Base-by-base conservation (phyloP, 2,797 vertebrate genomes). In the Luscinia megarhynchos region DNA sequence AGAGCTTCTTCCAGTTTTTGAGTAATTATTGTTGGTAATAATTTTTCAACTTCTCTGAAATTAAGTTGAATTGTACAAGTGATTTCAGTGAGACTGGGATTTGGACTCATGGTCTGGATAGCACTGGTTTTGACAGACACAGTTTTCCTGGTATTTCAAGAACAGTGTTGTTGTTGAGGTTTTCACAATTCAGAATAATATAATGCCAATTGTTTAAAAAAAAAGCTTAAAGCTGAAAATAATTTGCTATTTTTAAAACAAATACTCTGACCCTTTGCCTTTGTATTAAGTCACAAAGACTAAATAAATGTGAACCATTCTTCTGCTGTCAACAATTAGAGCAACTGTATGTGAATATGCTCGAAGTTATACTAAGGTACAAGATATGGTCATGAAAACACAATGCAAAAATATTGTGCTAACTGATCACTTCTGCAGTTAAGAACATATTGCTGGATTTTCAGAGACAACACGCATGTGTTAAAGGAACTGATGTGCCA, bases 181-280 rank as follows among this genome's bases (percentile, higher is more conserved):
- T 93, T 87, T 85, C 63, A 83, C 46, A 68, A 11, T 69, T 70
- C n/a, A 36, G 75, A 89, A 91, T 63, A 89, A 89, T 32, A 30
- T 12, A 84, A 81, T 64, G 62, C 51, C 64, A 64, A 48, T 16
- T 68, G 51, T 34, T 87, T 70, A 11, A 78, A 86, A 57, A 57
- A 80, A 57, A 80, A 89, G 27, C 73, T 84, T 74, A 72, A 87
- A 90, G 54, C 68, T 94, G 87, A 85, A 87, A 92, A 75, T 30
- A 55, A 58, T 43, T n/a, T 57, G 34, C n/a, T 80, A n/a, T 41
- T 87, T 51, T 75, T 70, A 54, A 87, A 91, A 80, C 46, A 84
- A 90, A 57, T 16, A 27, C 36, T 51, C 29, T 77, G 43, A 70
- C 40, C 26, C 11, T 12, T 92, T 85, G 30, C 23, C 72, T 64